Evolutionary conservation across 2,797 vertebrate genomes (phyloP).

Genomic region (Gallinago nigripennis): DNA sequence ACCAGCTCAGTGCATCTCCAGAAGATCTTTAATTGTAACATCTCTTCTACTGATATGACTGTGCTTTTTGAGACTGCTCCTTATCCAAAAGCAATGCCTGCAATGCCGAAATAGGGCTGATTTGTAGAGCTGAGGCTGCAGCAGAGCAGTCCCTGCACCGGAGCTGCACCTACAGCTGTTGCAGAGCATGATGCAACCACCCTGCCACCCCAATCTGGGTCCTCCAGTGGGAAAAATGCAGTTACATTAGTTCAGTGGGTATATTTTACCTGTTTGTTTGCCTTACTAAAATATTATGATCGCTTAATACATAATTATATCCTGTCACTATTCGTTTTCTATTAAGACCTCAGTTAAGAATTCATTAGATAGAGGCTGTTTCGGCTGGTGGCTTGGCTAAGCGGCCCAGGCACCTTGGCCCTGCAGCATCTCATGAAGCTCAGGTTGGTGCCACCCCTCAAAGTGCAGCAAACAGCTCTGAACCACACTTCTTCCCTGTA

Average conservation of each 20-base stretch:
- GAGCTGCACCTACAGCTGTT: background rate
- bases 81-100: background rate
- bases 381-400: background rate
- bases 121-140: background rate
- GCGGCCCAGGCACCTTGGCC: rapidly evolving
- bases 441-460: background rate
- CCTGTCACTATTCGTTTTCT: background rate
- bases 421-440: rapidly evolving
- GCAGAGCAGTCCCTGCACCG: rapidly evolving
- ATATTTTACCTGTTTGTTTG: background rate
- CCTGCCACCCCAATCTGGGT: background rate
- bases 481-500: rapidly evolving
- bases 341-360: background rate
- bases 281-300: background rate
- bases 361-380: background rate
- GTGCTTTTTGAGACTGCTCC: background rate
- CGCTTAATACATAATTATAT: background rate
- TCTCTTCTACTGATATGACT: background rate
- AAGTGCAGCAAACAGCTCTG: rapidly evolving
- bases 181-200: background rate
- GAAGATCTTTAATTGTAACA: background rate
- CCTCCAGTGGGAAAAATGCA: background rate
- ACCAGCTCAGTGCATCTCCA: background rate
- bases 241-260: background rate
- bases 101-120: background rate